Base-by-base conservation (phyloP, 30 jellyfish, hydroid and myxozoan species). In the Mastigias papua region DNA sequence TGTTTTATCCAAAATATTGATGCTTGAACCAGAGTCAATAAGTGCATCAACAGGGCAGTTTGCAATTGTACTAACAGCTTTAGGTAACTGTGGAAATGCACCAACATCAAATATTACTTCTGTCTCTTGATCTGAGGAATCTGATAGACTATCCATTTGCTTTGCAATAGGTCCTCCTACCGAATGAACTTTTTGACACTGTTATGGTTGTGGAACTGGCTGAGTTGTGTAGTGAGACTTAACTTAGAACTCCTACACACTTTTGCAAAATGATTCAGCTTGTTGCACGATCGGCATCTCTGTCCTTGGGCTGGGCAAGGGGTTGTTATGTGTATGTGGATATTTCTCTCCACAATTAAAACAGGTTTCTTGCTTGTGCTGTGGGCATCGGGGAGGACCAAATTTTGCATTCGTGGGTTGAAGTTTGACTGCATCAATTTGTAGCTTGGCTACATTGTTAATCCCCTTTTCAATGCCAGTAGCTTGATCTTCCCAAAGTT, bases 261-360 rank as follows among this genome's bases (percentile, higher is more conserved):
- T 35, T 73, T 73, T n/a, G 37, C 48, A 65, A 73, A 73, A 48
- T 73, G 31, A 48, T 73, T 35, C 30, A 21, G 49, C 25, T 73
- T 73, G 30, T 34, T 37, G 48, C 85, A 73, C 25, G 35, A n/a
- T 8, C 73, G 8, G 35, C 85, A 73, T 16, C 29, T n/a, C 35
- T 73, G 42, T 19, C 85, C 85, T 35, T 73, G 42, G 31, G 85
- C 85, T n/a, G 85, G 85, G 35, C 73, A 35, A 21, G 10, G 70
- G n/a, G 9, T 27, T 42, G 67, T 33, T 65, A 28, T 37, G 8
- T 20, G 69, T n/a, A 33, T 73, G 85, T 66, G 75, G 85, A 20
- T 73, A 73, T 29, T 66, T 19, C 31, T 25, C 85, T 16, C 85
- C 85, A 73, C 73, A 73, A 35, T 29, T 73, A 29, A 29, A 34